Evolutionary conservation across 2,113 vertebrate genomes (phyloP).

Genomic region (Hypocryptadius cinnamomeus): DNA sequence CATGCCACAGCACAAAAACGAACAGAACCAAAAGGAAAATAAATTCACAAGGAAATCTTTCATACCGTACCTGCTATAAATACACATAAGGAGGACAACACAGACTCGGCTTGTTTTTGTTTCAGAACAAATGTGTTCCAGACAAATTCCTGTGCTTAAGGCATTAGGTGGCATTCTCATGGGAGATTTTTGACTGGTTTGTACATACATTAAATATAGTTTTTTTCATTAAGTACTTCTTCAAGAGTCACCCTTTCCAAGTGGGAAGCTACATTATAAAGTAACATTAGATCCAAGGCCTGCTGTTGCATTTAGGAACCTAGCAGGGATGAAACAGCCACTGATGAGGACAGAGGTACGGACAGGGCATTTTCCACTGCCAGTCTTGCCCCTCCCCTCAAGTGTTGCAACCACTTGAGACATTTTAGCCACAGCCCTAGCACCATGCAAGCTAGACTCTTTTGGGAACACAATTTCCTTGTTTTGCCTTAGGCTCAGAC

Average conservation of each 20-base stretch:
- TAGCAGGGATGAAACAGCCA: fast-evolving
- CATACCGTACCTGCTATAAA: not conserved
- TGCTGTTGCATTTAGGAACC: not conserved
- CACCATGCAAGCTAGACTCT: not conserved
- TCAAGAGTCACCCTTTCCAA: not conserved
- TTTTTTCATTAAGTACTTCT: not conserved
- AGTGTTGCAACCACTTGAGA: not conserved
- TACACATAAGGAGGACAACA: not conserved
- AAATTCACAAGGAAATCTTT: not conserved
- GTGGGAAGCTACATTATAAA: not conserved
- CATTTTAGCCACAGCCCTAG: not conserved
- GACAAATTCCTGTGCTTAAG: not conserved
- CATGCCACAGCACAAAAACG: not conserved
- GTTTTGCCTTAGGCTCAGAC: not conserved
- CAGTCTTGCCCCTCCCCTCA: not conserved
- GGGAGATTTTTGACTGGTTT: not conserved
- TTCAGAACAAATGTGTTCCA: not conserved
- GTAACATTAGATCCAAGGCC: not conserved
- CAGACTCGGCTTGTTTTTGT: not conserved
- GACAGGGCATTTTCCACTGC: not conserved
- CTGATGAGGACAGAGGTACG: not conserved
- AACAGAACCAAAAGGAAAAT: not conserved
- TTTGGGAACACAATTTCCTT: not conserved
- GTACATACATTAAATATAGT: fast-evolving
- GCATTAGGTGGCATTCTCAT: not conserved